Evolutionary conservation across 2,888 invertebrate species (phyloP).

Genomic region (Parnassius apollo): DNA sequence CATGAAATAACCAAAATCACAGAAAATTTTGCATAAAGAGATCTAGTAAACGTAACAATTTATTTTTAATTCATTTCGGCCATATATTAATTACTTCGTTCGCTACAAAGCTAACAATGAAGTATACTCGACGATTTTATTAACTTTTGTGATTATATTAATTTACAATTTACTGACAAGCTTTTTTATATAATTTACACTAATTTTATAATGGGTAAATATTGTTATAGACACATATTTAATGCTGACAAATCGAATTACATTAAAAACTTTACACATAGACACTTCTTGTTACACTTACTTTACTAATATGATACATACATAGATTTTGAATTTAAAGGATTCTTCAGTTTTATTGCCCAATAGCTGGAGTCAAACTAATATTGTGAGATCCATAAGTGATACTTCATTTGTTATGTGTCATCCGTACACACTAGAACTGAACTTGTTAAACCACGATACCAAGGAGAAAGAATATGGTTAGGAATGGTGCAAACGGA

Average conservation of each 20-base stretch:
- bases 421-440: constrained; percentile 34
- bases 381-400: not conserved
- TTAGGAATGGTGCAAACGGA: constrained; percentile 47
- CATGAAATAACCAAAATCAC: constrained; percentile 64
- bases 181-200: constrained; percentile 3
- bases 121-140: not conserved
- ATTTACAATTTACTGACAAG: not conserved
- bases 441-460: constrained; percentile 52
- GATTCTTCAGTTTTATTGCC: constrained; percentile 6
- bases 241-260: constrained; percentile 1
- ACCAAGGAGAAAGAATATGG: not conserved
- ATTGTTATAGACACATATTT: constrained; percentile 5
- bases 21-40: constrained; percentile 61
- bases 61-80: not conserved
- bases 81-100: not conserved
- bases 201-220: constrained; percentile 12
- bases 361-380: not conserved
- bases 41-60: constrained; percentile 44
- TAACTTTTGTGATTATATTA: not conserved
- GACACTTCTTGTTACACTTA: constrained; percentile 17
- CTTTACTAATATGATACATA: constrained; percentile 22
- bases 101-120: not conserved
- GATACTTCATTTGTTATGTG: constrained; percentile 50
- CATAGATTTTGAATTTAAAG: constrained; percentile 7
- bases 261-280: constrained; percentile 6